phyloP scores from a whole-genome alignment of 2,113 vertebrate genomes.

The Pyxicephalus adspersus region DNA sequence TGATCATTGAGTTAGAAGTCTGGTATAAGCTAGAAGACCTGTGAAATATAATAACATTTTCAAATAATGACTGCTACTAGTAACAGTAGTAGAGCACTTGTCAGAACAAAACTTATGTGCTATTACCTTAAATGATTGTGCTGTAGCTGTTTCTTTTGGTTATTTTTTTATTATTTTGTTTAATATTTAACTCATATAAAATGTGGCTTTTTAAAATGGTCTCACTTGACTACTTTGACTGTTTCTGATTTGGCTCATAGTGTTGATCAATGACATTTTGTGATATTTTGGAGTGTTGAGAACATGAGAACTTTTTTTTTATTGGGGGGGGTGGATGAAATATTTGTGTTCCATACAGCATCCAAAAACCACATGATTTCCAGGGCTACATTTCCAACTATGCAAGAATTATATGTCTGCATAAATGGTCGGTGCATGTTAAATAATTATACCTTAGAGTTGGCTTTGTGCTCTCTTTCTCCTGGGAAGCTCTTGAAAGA shows the following conservation, averaged over 20 bases:
- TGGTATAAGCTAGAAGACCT: too few relatives aligned
- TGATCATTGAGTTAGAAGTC: too few relatives aligned
- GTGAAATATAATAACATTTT: too few relatives aligned
- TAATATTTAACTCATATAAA: neutral
- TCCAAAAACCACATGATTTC: constrained; percentile 49
- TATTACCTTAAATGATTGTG: neutral
- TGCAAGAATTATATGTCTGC: constrained; percentile 46
- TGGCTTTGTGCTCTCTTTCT: constrained; percentile 3
- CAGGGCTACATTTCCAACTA: constrained; percentile 21
- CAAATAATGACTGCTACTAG: too few relatives aligned
- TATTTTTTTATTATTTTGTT: constrained; percentile 14
- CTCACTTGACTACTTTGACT: neutral
- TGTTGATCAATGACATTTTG: constrained; percentile 22
- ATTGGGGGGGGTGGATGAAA: constrained; percentile 11
- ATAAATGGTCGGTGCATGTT: constrained; percentile 30
- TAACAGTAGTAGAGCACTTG: neutral
- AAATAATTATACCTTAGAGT: constrained; percentile 35
- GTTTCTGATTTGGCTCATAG: constrained; percentile 38
- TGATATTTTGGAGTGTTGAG: constrained; percentile 17
- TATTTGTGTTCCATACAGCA: constrained; percentile 31
- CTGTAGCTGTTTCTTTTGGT: constrained; percentile 11
- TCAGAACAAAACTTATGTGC: neutral
- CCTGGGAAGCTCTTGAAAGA: constrained; percentile 19
- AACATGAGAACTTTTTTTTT: constrained; percentile 10
- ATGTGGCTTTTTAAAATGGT: neutral